Evolutionary conservation across 2,888 invertebrate species (phyloP), one percentile per base, ranked within the genome.

Genomic region (Cataglyphis livida): DNA sequence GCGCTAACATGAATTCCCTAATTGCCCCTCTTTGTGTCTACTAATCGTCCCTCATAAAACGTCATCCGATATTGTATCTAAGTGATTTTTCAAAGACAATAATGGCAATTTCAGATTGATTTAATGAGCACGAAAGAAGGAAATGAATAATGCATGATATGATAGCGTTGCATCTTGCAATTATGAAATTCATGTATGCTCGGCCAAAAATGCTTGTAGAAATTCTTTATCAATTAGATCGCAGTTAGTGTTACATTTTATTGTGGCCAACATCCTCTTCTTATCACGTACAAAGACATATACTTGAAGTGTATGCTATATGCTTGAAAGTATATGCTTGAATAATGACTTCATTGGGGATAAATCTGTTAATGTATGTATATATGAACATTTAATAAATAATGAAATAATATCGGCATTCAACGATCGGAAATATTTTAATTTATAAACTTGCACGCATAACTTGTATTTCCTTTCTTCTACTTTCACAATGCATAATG

Each of bases 31-130:
- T 51, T 75, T 75, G 51, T 51, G 51, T 65, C 38, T 25, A 38
- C 41, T 73, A 59, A 75, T 75, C 74, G n/a, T 6, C 10, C 1
- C 35, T n/a, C 28, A 12, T 76, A 76, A 76, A 76, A 38, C 51
- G 54, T 21, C 38, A 66, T 65, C 21, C 25, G 38, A 25, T 25
- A 41, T 48, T 64, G 21, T 18, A 48, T 65, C 51, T 48, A 12
- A 66, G 35, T 10, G 10, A 12, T 64, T 81, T 38, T 41, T 21
- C 32, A 21, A 41, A 41, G 4, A 9, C 35, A 81, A 62, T 61
- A 62, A 81, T n/a, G 48, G 4, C 57, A 59, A 35, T 62, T 25
- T 61, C n/a, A 51, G 51, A 28, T 48, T 38, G 35, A 48, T 59
- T 62, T 51, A 73, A 62, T 28, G 73, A 51, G 15, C 12, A 51